phyloP scores from a whole-genome alignment of 2,888 invertebrate genomes.

The Peribatodes rhomboidaria region DNA sequence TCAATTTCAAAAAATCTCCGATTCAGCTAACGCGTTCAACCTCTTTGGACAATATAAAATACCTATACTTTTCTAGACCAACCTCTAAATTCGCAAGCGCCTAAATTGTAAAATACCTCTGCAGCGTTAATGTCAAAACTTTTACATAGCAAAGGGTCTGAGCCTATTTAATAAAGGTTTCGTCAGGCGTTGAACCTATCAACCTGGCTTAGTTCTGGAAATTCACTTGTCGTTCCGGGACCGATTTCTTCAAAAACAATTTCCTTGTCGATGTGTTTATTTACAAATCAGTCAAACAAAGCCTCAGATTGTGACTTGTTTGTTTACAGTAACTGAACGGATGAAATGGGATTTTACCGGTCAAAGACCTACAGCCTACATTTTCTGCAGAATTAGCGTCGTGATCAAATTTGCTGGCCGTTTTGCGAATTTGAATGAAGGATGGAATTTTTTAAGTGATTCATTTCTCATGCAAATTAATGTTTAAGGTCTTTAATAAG shows the following conservation, averaged over 20 bases:
- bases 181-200: slow-evolving; percentile 19
- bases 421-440: not conserved
- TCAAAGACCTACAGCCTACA: slow-evolving; percentile 16
- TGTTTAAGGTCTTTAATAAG: no score
- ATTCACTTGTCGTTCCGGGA: not conserved
- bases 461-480: no score
- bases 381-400: not conserved
- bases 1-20: not conserved
- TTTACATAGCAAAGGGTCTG: not conserved
- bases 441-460: not conserved
- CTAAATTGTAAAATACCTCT: not conserved
- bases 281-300: slow-evolving; percentile 17
- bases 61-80: not conserved
- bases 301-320: slow-evolving; percentile 16
- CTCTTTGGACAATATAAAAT: not conserved
- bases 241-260: slow-evolving; percentile 3
- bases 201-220: not conserved
- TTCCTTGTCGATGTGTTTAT: slow-evolving; percentile 24
- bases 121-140: not conserved
- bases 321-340: slow-evolving; percentile 16
- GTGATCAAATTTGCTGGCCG: not conserved
- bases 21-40: not conserved
- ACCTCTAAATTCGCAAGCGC: not conserved
- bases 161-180: not conserved
- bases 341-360: slow-evolving; percentile 22